Conservation (phyloP, 2,113 vertebrate genomes). For the Chloropsis cyanopogon region DNA sequence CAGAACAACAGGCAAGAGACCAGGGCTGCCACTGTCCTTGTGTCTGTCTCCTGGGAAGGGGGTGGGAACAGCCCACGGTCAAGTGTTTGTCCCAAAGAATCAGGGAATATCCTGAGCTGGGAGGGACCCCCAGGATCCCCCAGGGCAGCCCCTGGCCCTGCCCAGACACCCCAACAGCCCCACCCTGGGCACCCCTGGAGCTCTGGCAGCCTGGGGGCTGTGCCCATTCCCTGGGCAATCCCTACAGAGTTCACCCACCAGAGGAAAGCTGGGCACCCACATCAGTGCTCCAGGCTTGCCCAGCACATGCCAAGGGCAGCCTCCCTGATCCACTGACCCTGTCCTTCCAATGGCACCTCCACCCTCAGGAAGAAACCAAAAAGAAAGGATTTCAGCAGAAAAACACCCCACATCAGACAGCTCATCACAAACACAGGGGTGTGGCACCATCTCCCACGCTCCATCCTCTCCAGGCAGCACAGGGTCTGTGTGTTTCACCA, state of each 20-base stretch:
- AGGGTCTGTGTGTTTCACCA: too few relatives aligned
- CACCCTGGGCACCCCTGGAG: neutral
- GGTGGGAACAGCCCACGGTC: neutral
- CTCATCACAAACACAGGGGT: neutral
- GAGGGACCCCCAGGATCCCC: neutral
- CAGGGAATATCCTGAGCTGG: fast-evolving
- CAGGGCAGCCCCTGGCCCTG: neutral
- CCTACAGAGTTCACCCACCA: neutral
- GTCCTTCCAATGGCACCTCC: neutral
- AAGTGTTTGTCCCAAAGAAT: neutral
- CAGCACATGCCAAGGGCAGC: neutral
- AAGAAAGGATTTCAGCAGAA: neutral
- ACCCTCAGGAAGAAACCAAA: neutral
- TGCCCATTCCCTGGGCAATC: neutral
- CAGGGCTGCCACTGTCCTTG: neutral
- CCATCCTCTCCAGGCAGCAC: neutral
- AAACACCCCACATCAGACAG: neutral
- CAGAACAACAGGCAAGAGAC: neutral
- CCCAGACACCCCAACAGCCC: neutral
- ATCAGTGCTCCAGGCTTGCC: neutral
- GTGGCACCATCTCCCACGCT: neutral
- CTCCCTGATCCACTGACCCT: neutral
- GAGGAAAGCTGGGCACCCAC: neutral
- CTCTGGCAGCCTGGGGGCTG: neutral
- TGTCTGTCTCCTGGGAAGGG: neutral